Percentiles rank a stretch among this genome's conserved stretches.
Conservation (phyloP, 92 coral and sea anemone species). For the Phymanthus crucifer region DNA sequence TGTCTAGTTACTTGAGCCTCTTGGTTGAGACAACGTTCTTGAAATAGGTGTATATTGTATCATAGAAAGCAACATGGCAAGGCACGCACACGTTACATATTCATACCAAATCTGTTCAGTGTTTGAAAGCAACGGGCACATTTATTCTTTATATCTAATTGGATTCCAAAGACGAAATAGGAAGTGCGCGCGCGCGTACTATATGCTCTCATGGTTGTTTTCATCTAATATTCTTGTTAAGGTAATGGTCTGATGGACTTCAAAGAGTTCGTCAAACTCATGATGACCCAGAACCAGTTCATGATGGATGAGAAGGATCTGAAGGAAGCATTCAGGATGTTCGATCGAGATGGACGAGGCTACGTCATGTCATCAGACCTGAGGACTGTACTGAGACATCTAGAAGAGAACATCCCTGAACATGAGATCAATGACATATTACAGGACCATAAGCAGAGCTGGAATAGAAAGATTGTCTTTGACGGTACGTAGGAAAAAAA, state of each 20-base stretch:
- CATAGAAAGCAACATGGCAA: too few relatives aligned
- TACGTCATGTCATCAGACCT: slow-evolving; percentile 91
- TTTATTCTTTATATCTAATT: too few relatives aligned
- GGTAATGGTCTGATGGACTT: slow-evolving; percentile 97
- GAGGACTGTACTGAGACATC: slow-evolving; percentile 70
- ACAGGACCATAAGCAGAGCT: slow-evolving; percentile 88
- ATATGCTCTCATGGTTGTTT: background rate
- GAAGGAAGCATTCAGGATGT: slow-evolving; percentile 88
- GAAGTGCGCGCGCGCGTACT: background rate
- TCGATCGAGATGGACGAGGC: slow-evolving; percentile 91
- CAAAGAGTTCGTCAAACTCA: slow-evolving; percentile 88
- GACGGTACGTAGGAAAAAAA: slow-evolving; percentile 84
- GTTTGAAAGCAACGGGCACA: too few relatives aligned
- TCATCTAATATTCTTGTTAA: background rate
- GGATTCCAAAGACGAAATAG: too few relatives aligned
- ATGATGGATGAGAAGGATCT: slow-evolving; percentile 87
- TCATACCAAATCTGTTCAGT: too few relatives aligned
- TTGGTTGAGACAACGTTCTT: too few relatives aligned
- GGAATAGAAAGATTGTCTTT: slow-evolving; percentile 84
- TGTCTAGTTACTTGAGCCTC: too few relatives aligned
- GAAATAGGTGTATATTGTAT: too few relatives aligned
- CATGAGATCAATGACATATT: slow-evolving; percentile 93
- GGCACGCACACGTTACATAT: too few relatives aligned
- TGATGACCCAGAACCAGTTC: slow-evolving; percentile 91
- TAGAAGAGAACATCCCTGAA: slow-evolving; percentile 95